Base-by-base conservation (phyloP, 30 jellyfish, hydroid and myxozoan species). In the Aurelia sp. region DNA sequence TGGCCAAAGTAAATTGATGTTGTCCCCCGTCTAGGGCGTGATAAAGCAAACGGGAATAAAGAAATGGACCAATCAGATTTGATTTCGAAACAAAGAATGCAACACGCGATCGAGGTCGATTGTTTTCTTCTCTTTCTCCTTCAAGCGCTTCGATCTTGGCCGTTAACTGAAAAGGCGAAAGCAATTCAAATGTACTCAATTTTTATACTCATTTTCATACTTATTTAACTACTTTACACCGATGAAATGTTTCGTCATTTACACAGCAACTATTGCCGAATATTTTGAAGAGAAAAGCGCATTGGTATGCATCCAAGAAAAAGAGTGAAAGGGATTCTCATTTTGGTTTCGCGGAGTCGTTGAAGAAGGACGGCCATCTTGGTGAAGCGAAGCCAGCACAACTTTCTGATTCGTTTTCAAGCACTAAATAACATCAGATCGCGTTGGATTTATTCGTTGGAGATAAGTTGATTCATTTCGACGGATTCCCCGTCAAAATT, bases 41-140 rank as follows among this genome's bases (percentile, higher is more conserved):
- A 23, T 11, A 23, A 13, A 11, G 30, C 62, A 37, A 82, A 82
- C 92, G 71, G 71, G 53, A 71, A 62, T 44, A 30, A 37, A 27
- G 53, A 13, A 18, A 31, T 84, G 62, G 19, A 73, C 87, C 93
- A 84, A 73, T 73, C 93, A 84, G 50, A 47, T 52, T 82, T 57
- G 84, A 77, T 62, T 18, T 47, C 52, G 74, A 59, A 17, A 31
- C 60, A 70, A 71, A 69, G 70, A 82, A 60, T 74, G 81, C 91
- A 60, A 62, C 83, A 82, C 91, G 91, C 91, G 85, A 82, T 44
- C 55, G 55, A 44, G 55, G 55, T 44, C 13, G 55, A 44, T 44
- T 44, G 55, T 44, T 44, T 44, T 44, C 55, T 44, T 13, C 15
- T 44, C 55, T 44, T 10, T 44, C 55, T 44, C 15, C 55, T 44